phyloP scores from a whole-genome alignment of 2,888 invertebrate species.

The Punctoribates punctum region DNA sequence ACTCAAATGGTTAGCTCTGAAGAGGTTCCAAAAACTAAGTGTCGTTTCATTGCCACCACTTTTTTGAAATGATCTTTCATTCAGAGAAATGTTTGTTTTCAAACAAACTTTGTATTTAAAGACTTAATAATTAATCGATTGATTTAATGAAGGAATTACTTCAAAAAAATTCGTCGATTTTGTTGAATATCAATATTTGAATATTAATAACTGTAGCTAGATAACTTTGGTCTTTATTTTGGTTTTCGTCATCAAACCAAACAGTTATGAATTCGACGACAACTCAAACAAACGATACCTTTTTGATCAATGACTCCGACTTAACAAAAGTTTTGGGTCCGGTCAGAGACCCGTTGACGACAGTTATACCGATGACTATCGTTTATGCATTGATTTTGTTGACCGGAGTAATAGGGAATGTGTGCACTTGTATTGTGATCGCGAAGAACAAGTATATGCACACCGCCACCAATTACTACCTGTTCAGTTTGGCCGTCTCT shows the following conservation, averaged over 20 bases:
- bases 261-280: too few relatives aligned
- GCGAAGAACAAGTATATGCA: slow-evolving; percentile 73
- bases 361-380: slow-evolving; percentile 59
- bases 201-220: too few relatives aligned
- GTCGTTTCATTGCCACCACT: background rate
- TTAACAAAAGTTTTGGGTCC: slow-evolving; percentile 35
- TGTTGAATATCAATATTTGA: too few relatives aligned
- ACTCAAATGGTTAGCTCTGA: background rate
- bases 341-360: slow-evolving; percentile 42
- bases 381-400: slow-evolving; percentile 67
- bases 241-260: too few relatives aligned
- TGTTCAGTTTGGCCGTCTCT: slow-evolving; percentile 74
- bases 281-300: background rate
- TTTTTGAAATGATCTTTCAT: too few relatives aligned
- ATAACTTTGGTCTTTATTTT: too few relatives aligned
- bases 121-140: too few relatives aligned
- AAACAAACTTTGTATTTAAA: too few relatives aligned
- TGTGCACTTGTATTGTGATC: slow-evolving; percentile 75
- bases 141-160: too few relatives aligned
- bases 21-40: slow-evolving; percentile 11
- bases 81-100: too few relatives aligned
- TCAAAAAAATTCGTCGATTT: too few relatives aligned
- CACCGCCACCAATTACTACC: slow-evolving; percentile 76
- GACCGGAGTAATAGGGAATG: slow-evolving; percentile 65
- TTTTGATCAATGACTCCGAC: background rate